These are phyloP conservation scores for Phocides pigmalion DNA, from an alignment of 1,140 invertebrate species.

Conservation along the genomic window DNA sequence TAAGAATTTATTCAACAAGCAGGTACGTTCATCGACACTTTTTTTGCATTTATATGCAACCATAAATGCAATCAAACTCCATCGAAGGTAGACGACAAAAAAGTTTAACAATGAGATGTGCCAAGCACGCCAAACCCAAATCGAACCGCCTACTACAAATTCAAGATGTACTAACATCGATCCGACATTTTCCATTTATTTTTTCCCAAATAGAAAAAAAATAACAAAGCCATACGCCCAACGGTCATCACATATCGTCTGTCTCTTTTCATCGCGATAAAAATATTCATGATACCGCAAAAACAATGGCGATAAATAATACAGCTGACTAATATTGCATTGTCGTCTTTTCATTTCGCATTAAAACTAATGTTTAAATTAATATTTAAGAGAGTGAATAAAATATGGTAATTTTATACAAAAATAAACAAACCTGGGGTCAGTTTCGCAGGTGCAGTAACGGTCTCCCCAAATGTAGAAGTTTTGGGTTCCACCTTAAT, in stretches of 20 bases:
- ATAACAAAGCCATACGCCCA: slow-evolving; percentile 65
- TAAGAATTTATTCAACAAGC: too few species aligned
- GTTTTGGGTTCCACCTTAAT: slow-evolving; percentile 83
- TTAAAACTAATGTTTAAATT: neutral
- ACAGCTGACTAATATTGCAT: slow-evolving; percentile 50
- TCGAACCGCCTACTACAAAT: neutral
- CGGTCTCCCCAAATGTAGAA: slow-evolving; percentile 91
- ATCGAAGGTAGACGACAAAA: slow-evolving; percentile 16
- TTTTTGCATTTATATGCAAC: slow-evolving; percentile 22
- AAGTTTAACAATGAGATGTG: neutral
- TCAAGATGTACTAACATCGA: neutral
- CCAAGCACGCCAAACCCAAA: neutral
- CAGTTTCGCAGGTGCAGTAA: slow-evolving; percentile 88
- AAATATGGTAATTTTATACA: slow-evolving; percentile 40
- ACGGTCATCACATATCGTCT: slow-evolving; percentile 60
- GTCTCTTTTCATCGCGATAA: slow-evolving; percentile 72
- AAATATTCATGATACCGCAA: slow-evolving; percentile 71
- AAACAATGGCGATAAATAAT: slow-evolving; percentile 74
- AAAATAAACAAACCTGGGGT: slow-evolving; percentile 90
- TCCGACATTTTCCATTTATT: slow-evolving; percentile 24
- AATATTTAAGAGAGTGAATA: neutral
- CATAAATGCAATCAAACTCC: slow-evolving; percentile 4
- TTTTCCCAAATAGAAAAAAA: slow-evolving; percentile 48
- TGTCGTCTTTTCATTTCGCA: neutral
- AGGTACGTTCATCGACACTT: slow-evolving; percentile 1